phyloP scores from a whole-genome alignment of 2,113 vertebrate species.

The Parotia lawesii region DNA sequence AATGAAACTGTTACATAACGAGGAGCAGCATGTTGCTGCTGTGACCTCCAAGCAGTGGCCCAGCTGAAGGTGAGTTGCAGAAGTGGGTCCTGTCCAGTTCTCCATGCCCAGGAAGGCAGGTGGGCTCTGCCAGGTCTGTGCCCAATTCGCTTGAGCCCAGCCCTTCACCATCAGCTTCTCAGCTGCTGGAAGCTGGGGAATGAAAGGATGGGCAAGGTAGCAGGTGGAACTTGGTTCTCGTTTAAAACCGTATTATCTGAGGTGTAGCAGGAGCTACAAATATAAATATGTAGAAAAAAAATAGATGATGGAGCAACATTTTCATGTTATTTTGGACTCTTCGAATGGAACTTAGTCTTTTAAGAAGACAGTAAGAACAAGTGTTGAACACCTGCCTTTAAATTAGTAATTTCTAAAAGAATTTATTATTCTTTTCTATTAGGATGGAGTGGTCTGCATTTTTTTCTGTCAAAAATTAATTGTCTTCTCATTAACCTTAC shows the following conservation, averaged over 20 bases:
- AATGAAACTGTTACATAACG: accelerated
- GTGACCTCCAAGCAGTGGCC: not conserved
- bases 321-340: not conserved
- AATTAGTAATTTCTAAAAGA: not conserved
- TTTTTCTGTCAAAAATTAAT: not conserved
- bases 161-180: accelerated
- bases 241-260: not conserved
- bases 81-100: not conserved
- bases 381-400: not conserved
- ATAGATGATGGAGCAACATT: not conserved
- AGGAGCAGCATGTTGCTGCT: not conserved
- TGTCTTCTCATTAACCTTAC: not conserved
- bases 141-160: accelerated
- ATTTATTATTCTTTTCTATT: not conserved
- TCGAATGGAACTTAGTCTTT: not conserved
- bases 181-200: not conserved
- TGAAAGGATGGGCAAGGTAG: not conserved
- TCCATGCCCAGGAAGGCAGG: accelerated
- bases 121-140: not conserved
- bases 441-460: not conserved
- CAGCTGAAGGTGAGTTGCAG: not conserved
- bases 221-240: not conserved
- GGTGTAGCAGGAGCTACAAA: not conserved
- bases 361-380: not conserved
- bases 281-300: not conserved